Evolutionary conservation across 1,140 invertebrate species (phyloP), one percentile per base, ranked within the genome.

Genomic region (Platyscapa corneri): DNA sequence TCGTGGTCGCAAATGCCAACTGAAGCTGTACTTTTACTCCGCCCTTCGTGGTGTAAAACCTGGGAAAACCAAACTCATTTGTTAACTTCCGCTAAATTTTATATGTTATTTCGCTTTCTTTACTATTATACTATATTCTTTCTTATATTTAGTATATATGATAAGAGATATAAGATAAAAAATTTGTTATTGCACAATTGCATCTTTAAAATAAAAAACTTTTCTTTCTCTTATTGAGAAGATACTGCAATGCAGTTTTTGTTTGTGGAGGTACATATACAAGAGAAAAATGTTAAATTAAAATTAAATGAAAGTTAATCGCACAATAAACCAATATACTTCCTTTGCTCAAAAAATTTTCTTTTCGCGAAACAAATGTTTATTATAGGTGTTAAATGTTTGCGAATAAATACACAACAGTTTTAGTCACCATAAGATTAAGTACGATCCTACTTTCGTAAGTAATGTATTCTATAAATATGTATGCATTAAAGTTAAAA

Each of bases 1-100:
- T 64, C 14, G 3, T 39, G 34, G 34, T 37, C 75, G 42, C 74
- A 78, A 84, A 78, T 53, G 74, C 82, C 82, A 84, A 78, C 78
- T 60, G 53, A 32, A 27, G 23, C 30, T n/a, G 39, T 37, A 39
- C 56, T 7, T 65, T 34, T n/a, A n/a, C 16, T 53, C 42, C 82
- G 60, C 39, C 82, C 46, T 67, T 49, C 14, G n/a, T 16, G 27
- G 3, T 16, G 2, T 0, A 39, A 6, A 30, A 42, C 5, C 8
- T 27, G 5, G 27, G 5, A 60, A 27, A 1, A 27, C 23, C 7
- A 23, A 42, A 39, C 8, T 34, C 1, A 30, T 27, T 23, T 30
- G 60, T 32, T 37, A 27, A 65, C 56, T 65, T 83, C 74, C 72
- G 72, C 53, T 72, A 76, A 65, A 49, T 76, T 82, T 46, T 76